These are phyloP conservation scores for Ornithoptera priamus DNA, from an alignment of 2,888 invertebrate genomes.

Conservation along the genomic window DNA sequence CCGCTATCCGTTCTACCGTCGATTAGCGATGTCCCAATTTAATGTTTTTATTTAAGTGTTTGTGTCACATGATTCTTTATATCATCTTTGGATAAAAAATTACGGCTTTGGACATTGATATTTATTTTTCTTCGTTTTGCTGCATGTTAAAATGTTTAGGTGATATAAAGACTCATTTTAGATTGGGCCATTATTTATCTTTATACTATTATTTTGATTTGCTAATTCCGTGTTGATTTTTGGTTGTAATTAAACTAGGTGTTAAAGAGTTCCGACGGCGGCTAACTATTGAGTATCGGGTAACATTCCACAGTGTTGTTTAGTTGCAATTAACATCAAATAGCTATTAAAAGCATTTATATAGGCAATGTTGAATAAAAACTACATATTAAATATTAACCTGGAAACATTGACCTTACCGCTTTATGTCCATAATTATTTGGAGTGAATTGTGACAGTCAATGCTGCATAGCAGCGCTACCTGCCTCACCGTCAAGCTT, in stretches of 20 bases:
- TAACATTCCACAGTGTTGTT: background rate
- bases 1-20: conserved; percentile 39
- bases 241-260: conserved; percentile 30
- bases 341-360: conserved; percentile 9
- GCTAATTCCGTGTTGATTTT: conserved; percentile 44
- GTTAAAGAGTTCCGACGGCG: conserved; percentile 11
- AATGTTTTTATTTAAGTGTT: conserved; percentile 46
- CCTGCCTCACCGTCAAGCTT: conserved; percentile 80
- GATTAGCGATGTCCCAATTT: conserved; percentile 46
- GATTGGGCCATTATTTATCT: conserved; percentile 38
- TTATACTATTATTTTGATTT: conserved; percentile 42
- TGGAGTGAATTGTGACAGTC: conserved; percentile 72
- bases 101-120: background rate
- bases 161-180: conserved; percentile 49
- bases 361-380: background rate
- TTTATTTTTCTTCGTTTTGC: background rate
- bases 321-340: conserved; percentile 9
- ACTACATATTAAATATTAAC: conserved; percentile 8
- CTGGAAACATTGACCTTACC: conserved; percentile 14
- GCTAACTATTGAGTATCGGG: conserved; percentile 1
- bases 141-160: conserved; percentile 27
- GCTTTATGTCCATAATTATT: conserved; percentile 28
- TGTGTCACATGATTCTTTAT: conserved; percentile 30
- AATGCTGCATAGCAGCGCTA: conserved; percentile 59
- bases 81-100: conserved; percentile 28